Evolutionary conservation across 2,888 invertebrate genomes (phyloP), one percentile per base, ranked within the genome.

Genomic region (Acronicta alni): DNA sequence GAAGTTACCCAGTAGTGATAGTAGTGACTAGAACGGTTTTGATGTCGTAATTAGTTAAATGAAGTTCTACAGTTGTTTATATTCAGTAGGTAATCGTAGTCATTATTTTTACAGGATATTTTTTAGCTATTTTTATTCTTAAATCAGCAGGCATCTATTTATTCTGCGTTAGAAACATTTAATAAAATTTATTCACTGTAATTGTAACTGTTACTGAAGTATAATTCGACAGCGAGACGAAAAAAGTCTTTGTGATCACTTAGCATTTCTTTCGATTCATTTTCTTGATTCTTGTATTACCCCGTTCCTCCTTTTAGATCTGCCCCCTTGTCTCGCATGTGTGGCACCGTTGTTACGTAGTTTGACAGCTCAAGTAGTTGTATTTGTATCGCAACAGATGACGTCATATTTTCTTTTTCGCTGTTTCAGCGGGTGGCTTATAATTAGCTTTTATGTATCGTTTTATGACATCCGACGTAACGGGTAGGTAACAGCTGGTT

Each of bases 381-480:
- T n/a, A n/a, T 60, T 67, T 67, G 70, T 68, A 74, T 71, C 56
- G 68, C 81, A 81, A 59, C 72, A 73, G 52, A 56, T 75, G 71
- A 70, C 76, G 70, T 77, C 59, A 61, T 52, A 26, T 62, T 44
- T 64, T 71, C 70, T 67, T 74, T 77, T 75, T 71, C 63, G 52
- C 49, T 58, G 62, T 59, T 75, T 60, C 74, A 71, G 80, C 79
- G 77, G 81, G 79, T 67, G 77, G 72, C 71, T 82, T 92, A 91
- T 90, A 90, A 90, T 91, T 92, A 91, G 87, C 82, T 85, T 88
- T 88, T 87, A 90, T 88, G 89, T 84, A 75, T 84, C 76, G 82
- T 87, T 92, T 92, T 91, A 92, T 90, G 87, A 88, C 87, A 88
- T 88, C 87, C 87, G 85, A 91, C 87, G 85, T 82, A 83, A 83